Base-by-base conservation (phyloP, 2,888 invertebrate genomes). In the Apamea anceps region DNA sequence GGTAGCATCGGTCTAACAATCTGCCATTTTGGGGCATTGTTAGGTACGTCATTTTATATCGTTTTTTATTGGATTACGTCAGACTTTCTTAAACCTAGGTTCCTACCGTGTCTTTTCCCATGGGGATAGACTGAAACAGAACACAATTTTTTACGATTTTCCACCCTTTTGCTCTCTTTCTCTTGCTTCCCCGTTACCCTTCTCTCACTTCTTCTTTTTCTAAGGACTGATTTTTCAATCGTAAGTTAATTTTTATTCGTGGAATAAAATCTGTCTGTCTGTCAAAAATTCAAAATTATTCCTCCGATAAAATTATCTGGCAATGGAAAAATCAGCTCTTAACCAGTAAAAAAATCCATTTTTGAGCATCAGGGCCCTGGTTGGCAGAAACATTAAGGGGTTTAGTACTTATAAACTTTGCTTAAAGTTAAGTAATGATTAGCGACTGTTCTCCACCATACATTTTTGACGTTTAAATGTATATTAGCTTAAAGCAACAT, bases 1-100 rank as follows among this genome's bases (percentile, higher is more conserved):
- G n/a, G 83, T 85, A 79, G 80, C 84, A 80, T 82, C 82, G 57
- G 80, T 75, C 72, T 78, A 66, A 78, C 74, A 80, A 81, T 75
- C 51, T 77, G 74, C 71, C 67, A 71, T 86, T 87, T 85, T 77
- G 71, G 54, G 54, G 25, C 18, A 51, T 37, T 77, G 54, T 75
- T 74, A 28, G 6, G 18, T 62, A 57, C 18, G 37, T 51, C 25
- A 75, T 74, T 63, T 32, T 45, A n/a, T 25, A 65, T 13, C 2
- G 62, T 48, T 25, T 32, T 81, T 62, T 75, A 62, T 70, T 54
- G 67, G 2, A 63, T 57, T 51, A 60, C 10, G 4, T 68, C 13
- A 15, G 62, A 51, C 13, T 66, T 74, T 54, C 15, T 54, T 13
- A 15, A 5, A 25, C 15, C 6, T 28, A 25, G 48, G 25, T 65